Evolutionary conservation across 1,140 invertebrate genomes (phyloP), one percentile per base, ranked within the genome.

Genomic region (Rhyacophila brunnea): DNA sequence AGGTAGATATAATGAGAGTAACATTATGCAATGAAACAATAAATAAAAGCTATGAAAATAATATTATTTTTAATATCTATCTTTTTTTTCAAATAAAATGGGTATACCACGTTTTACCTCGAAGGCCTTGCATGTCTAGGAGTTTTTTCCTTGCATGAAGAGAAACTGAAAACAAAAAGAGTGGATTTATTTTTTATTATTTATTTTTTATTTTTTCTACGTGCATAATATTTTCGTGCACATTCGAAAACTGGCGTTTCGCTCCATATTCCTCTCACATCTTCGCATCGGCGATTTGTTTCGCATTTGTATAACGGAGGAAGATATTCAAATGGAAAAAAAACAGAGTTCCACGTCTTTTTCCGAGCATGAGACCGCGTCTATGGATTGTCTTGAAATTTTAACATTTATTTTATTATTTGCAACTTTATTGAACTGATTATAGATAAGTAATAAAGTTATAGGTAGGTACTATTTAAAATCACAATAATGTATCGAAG

Each of bases 161-260:
- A 72, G 68, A 66, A 71, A 66, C 66, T 67, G 70, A 70, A 74
- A 74, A 78, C 74, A 78, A 78, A 78, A 78, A 78, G 72, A 73
- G 70, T 71, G 73, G 73, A 77, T 77, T 77, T 78, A 74, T 76
- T 63, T 74, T 75, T 75, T 65, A 72, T 75, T 77, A 74, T 77
- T 75, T 72, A 75, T 74, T 77, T 75, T 75, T 72, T 74, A 72
- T 63, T 72, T 71, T 63, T 49, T 15, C 17, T 59, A 59, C 62
- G 66, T 67, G 67, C 71, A 69, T 76, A 74, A 76, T 74, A 74
- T 75, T 73, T 73, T 72, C 70, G 67, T 68, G 68, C 74, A 74
- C 70, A 71, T 74, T 73, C 73, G 71, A 71, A 71, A 74, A 74
- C 68, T 17, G 35, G 15, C 10, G 43, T 45, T 15, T 20, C 14